phyloP scores from a whole-genome alignment of 2,113 vertebrate species.

The Cyanoliseus patagonus region DNA sequence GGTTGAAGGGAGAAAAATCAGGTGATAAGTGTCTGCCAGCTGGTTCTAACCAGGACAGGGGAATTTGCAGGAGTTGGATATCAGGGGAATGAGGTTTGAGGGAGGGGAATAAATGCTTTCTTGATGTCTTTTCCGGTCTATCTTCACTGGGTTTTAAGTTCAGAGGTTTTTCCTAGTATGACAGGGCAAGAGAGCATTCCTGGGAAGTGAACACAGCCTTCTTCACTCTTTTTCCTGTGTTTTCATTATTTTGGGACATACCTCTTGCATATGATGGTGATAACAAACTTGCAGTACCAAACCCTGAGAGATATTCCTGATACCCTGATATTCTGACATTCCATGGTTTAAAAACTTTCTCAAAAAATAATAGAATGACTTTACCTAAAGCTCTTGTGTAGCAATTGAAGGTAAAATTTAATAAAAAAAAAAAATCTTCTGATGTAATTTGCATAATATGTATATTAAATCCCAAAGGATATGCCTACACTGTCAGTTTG shows the following conservation, averaged over 20 bases:
- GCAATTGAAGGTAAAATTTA: neutral
- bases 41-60: neutral
- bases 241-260: neutral
- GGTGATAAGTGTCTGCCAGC: neutral
- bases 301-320: neutral
- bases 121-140: fast-evolving
- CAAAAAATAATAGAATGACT: neutral
- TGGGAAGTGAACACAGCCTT: neutral
- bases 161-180: neutral
- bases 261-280: neutral
- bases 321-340: neutral
- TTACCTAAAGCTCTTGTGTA: neutral
- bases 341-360: neutral
- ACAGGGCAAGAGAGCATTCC: neutral
- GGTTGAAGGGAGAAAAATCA: neutral
- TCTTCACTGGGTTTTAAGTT: neutral
- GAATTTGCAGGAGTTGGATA: neutral
- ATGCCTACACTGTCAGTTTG: neutral
- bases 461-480: neutral
- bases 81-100: neutral
- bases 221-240: neutral
- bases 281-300: neutral
- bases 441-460: neutral
- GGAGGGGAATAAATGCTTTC: neutral
- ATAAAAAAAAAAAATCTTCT: neutral